Evolutionary conservation across 2,888 invertebrate species (phyloP).

Genomic region (Steinernema scapterisci): DNA sequence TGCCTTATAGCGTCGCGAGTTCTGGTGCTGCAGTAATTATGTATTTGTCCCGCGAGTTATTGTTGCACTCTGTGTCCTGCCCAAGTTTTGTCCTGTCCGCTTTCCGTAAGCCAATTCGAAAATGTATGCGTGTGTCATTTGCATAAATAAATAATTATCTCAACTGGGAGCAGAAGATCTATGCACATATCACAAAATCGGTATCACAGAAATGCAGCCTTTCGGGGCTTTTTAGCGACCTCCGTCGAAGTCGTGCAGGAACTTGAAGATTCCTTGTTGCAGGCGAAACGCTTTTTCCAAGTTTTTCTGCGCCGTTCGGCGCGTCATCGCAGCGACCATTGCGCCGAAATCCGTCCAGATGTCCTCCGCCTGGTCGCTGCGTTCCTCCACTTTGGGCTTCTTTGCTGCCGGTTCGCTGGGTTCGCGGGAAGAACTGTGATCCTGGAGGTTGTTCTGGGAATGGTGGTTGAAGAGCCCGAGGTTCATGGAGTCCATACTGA

Average conservation of each 20-base stretch:
- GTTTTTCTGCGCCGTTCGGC: not conserved
- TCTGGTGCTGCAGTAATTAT: not conserved
- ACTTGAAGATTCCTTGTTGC: conserved; percentile 6
- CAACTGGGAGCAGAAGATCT: too few relatives aligned
- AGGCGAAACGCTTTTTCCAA: not conserved
- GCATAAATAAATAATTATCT: conserved; percentile 28
- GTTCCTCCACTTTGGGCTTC: not conserved
- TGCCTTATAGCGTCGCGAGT: conserved; percentile 23
- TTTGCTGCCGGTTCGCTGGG: not conserved
- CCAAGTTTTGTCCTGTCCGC: conserved; percentile 3
- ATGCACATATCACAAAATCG: not conserved
- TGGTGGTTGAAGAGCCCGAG: too few relatives aligned
- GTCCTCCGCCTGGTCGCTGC: not conserved
- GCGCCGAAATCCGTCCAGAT: conserved; percentile 14
- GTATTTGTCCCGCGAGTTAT: not conserved
- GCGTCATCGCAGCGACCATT: conserved; percentile 10
- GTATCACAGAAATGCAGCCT: not conserved
- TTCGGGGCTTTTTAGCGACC: not conserved
- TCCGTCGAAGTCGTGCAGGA: not conserved
- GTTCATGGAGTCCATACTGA: too few relatives aligned
- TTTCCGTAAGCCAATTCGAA: conserved; percentile 6
- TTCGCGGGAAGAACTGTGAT: not conserved
- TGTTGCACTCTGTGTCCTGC: conserved; percentile 14
- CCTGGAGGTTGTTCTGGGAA: too few relatives aligned
- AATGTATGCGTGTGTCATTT: conserved; percentile 22